phyloP scores from a whole-genome alignment of 1,140 invertebrate genomes.

The Procambarus virginalis region DNA sequence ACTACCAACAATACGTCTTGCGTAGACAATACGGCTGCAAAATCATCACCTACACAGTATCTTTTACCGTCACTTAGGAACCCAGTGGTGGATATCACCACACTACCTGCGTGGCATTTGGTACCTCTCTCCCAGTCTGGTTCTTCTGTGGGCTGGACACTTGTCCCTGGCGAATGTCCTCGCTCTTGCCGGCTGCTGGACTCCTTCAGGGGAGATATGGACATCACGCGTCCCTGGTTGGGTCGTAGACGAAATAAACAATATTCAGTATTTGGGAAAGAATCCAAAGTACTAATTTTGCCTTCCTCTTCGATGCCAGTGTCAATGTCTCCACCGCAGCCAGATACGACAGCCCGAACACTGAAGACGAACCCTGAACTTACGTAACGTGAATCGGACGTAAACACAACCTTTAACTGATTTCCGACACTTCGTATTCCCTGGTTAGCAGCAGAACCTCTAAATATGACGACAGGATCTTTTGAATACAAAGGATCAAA shows the following conservation, averaged over 20 bases:
- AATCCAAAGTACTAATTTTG: slow-evolving; percentile 18
- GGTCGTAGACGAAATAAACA: slow-evolving; percentile 48
- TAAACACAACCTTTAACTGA: slow-evolving; percentile 40
- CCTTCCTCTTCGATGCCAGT: slow-evolving; percentile 20
- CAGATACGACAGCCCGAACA: slow-evolving; percentile 24
- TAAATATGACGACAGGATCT: slow-evolving; percentile 21
- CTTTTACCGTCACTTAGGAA: slow-evolving; percentile 11
- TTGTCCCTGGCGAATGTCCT: not conserved
- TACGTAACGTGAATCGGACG: slow-evolving; percentile 27
- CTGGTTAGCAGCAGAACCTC: not conserved
- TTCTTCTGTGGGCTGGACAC: not conserved
- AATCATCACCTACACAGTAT: slow-evolving; percentile 17
- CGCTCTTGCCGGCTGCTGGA: not conserved
- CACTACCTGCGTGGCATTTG: slow-evolving; percentile 17
- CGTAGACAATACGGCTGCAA: slow-evolving; percentile 14
- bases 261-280: slow-evolving; percentile 35
- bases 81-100: slow-evolving; percentile 29
- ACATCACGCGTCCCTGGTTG: slow-evolving; percentile 36
- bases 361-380: slow-evolving; percentile 24
- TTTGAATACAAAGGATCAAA: slow-evolving; percentile 35
- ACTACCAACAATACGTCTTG: slow-evolving; percentile 37
- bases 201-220: slow-evolving; percentile 3
- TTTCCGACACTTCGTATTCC: slow-evolving; percentile 22
- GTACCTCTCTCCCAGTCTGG: not conserved
- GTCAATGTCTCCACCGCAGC: slow-evolving; percentile 49